Percentiles rank a stretch among this genome's conserved stretches.
Conservation (phyloP, 2,113 vertebrate genomes). For the Corythoichthys haematopterus region DNA sequence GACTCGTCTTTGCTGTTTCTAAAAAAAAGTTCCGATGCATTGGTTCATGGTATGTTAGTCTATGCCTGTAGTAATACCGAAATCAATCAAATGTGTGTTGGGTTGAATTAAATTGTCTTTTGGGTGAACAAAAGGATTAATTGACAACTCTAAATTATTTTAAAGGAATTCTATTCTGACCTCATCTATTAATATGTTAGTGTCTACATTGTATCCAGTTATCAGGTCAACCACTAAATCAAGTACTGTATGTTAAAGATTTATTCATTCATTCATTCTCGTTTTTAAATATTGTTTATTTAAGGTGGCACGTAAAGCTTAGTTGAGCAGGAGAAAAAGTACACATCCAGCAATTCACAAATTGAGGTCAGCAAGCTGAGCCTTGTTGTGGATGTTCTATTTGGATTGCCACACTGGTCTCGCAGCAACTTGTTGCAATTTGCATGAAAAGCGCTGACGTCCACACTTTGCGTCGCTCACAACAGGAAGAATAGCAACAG, state of each 20-base stretch:
- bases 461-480: not conserved
- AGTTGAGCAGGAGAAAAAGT: constrained; percentile 5
- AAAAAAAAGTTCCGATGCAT: too few species aligned
- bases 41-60: too few species aligned
- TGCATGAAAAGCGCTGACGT: not conserved
- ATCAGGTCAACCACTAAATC: not conserved
- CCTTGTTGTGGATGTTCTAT: not conserved
- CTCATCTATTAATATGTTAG: too few species aligned
- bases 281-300: not conserved
- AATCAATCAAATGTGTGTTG: too few species aligned
- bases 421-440: constrained; percentile 3
- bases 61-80: too few species aligned
- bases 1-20: too few species aligned
- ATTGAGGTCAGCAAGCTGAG: constrained; percentile 4
- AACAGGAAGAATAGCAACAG: constrained; percentile 40
- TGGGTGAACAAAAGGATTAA: not conserved
- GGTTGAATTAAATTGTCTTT: not conserved
- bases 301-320: not conserved
- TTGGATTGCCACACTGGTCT: not conserved
- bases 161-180: not conserved
- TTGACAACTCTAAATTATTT: not conserved
- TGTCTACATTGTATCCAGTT: not conserved
- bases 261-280: not conserved
- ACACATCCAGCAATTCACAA: constrained; percentile 15
- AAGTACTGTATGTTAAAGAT: not conserved